phyloP scores from a whole-genome alignment of 2,888 invertebrate species.

The Plemyria rubiginata region DNA sequence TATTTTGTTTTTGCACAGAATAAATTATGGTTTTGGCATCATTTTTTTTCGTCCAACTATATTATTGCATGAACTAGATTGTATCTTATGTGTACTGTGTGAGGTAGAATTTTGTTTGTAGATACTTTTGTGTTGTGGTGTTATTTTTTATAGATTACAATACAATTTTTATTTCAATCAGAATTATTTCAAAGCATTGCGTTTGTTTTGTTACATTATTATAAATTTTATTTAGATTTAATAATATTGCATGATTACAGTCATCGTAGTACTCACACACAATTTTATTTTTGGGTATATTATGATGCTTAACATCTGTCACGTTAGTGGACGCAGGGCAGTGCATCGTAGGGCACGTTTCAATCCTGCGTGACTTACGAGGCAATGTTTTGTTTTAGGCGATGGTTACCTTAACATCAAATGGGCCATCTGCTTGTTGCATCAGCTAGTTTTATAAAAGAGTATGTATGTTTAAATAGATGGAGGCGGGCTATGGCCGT shows the following conservation, averaged over 20 bases:
- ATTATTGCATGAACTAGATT: constrained; percentile 82
- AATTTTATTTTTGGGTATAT: too few relatives aligned
- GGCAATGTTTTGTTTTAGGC: too few relatives aligned
- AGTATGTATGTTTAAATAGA: constrained; percentile 47
- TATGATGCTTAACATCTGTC: too few relatives aligned
- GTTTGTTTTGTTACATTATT: neutral
- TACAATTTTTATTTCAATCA: too few relatives aligned
- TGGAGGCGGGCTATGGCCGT: constrained; percentile 76
- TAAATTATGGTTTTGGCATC: neutral
- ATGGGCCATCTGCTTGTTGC: too few relatives aligned
- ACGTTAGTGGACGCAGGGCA: too few relatives aligned
- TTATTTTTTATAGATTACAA: neutral
- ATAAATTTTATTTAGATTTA: too few relatives aligned
- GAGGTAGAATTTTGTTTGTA: constrained; percentile 40
- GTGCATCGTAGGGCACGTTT: too few relatives aligned
- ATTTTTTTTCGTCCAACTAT: constrained; percentile 57
- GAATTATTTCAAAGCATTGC: too few relatives aligned
- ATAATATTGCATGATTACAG: neutral
- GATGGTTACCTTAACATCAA: too few relatives aligned
- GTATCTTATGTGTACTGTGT: constrained; percentile 36
- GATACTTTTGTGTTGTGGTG: constrained; percentile 16
- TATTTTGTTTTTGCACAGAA: neutral
- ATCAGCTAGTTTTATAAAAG: too few relatives aligned
- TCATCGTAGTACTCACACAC: neutral
- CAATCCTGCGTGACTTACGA: too few relatives aligned